Conservation (phyloP, 53 echinoderm and acorn worm species). For the Glandiceps talaboti region DNA sequence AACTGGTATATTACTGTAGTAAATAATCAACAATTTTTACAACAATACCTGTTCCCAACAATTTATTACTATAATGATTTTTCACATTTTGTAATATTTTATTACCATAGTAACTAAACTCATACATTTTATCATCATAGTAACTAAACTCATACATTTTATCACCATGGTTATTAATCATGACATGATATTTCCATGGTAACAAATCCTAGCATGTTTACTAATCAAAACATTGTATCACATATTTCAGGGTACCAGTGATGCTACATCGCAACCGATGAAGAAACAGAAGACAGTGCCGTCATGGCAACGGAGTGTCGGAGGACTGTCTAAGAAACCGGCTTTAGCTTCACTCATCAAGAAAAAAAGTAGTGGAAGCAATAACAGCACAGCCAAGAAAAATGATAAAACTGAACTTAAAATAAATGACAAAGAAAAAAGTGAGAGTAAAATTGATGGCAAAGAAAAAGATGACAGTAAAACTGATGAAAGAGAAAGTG, state of each 20-base stretch:
- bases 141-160: too few relatives aligned
- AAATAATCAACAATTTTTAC: too few relatives aligned
- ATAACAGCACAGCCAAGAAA: background rate
- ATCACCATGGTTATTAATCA: too few relatives aligned
- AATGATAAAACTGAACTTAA: background rate
- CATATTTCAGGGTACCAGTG: background rate
- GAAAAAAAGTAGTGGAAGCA: conserved; percentile 18
- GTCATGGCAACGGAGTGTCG: conserved; percentile 11
- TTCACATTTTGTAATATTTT: too few relatives aligned
- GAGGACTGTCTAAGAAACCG: conserved; percentile 34
- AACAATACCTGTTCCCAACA: too few relatives aligned
- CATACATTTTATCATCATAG: too few relatives aligned
- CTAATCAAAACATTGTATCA: too few relatives aligned
- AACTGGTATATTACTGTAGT: too few relatives aligned
- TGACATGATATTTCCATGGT: too few relatives aligned
- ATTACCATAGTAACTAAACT: too few relatives aligned
- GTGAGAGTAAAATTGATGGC: background rate
- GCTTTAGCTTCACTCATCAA: conserved; percentile 44
- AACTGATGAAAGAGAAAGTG: background rate
- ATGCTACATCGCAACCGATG: background rate
- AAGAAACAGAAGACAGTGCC: conserved; percentile 33
- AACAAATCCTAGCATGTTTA: too few relatives aligned
- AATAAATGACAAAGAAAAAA: background rate
- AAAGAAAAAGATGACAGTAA: background rate
- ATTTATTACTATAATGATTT: too few relatives aligned